These are phyloP conservation scores for Spea multiplicata DNA, from an alignment of 2,113 vertebrate genomes.

Conservation along the genomic window DNA sequence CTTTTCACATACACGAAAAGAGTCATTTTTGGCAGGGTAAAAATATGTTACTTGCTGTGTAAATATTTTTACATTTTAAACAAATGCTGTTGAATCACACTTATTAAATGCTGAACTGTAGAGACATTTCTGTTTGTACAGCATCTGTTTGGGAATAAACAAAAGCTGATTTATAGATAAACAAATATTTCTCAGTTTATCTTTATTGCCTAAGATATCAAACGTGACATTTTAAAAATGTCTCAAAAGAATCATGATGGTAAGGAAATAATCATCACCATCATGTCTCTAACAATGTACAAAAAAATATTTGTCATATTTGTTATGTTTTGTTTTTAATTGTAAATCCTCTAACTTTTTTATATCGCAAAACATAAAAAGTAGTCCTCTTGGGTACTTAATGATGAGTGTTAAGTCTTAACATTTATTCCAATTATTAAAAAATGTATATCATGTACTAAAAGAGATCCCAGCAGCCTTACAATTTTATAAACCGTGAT, in stretches of 20 bases:
- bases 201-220: constrained; percentile 14
- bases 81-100: constrained; percentile 21
- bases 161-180: constrained; percentile 26
- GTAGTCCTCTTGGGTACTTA: too few species aligned
- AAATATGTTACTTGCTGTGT: constrained; percentile 19
- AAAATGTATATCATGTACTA: too few species aligned
- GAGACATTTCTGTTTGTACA: constrained; percentile 17
- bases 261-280: background rate
- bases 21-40: constrained; percentile 11
- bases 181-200: constrained; percentile 26
- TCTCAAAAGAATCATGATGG: background rate
- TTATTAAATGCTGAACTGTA: constrained; percentile 13
- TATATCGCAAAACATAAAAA: too few species aligned
- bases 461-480: too few species aligned
- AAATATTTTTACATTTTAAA: constrained; percentile 39
- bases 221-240: constrained; percentile 12
- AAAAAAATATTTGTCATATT: constrained; percentile 1
- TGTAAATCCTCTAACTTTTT: background rate
- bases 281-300: background rate
- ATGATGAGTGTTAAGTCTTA: too few species aligned
- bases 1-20: background rate
- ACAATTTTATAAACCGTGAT: too few species aligned
- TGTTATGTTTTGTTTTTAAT: background rate
- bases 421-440: too few species aligned
- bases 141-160: constrained; percentile 39